Evolutionary conservation across 2,888 invertebrate genomes (phyloP).

Genomic region (Cordilura impudica): DNA sequence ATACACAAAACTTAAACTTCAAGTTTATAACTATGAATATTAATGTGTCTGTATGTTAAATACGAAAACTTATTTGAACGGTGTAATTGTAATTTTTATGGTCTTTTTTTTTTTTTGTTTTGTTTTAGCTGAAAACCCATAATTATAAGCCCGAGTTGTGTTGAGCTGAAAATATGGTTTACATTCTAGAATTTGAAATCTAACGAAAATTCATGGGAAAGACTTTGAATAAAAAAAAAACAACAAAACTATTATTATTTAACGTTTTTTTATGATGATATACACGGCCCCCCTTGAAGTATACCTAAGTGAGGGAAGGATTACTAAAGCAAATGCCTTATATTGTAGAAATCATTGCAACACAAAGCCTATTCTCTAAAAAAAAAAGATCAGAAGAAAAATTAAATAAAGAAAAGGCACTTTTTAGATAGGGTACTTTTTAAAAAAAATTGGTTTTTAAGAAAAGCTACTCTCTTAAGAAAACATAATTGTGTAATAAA

Average conservation of each 20-base stretch:
- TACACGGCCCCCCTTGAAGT: background rate
- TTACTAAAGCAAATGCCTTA: background rate
- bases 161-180: constrained; percentile 38
- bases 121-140: constrained; percentile 16
- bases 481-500: too few species aligned
- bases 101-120: background rate
- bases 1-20: constrained; percentile 35
- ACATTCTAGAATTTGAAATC: constrained; percentile 27
- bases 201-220: constrained; percentile 13
- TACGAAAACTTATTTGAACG: constrained; percentile 18
- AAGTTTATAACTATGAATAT: constrained; percentile 50
- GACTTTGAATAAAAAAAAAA: constrained; percentile 18
- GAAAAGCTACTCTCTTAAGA: too few species aligned
- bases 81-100: constrained; percentile 23
- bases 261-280: background rate
- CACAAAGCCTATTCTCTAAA: too few species aligned
- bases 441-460: too few species aligned
- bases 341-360: too few species aligned
- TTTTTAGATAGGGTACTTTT: too few species aligned
- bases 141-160: constrained; percentile 54
- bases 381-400: too few species aligned
- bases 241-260: background rate
- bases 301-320: background rate
- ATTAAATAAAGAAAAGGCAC: too few species aligned
- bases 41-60: constrained; percentile 15